A percentile compares a stretch with the other conserved stretches of the same genome.
These are phyloP conservation scores for Halcyon leucocephala DNA, from an alignment of 2,797 vertebrate species.

Conservation along the genomic window DNA sequence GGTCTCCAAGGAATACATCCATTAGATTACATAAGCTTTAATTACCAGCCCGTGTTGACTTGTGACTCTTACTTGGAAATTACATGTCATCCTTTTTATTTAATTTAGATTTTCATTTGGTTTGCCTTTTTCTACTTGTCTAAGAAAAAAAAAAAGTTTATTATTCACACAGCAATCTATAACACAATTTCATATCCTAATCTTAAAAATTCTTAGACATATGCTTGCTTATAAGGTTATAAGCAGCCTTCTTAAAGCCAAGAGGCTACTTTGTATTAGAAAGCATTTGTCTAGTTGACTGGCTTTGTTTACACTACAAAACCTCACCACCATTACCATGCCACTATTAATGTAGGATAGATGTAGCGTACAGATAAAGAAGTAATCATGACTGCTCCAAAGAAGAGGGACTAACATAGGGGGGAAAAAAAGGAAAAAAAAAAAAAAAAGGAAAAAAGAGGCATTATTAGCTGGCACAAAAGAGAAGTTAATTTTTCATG, in stretches of 20 bases:
- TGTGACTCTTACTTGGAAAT: constrained; percentile 49
- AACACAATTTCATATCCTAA: not conserved
- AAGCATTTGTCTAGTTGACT: not conserved
- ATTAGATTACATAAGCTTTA: constrained; percentile 63
- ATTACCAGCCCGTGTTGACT: constrained; percentile 49
- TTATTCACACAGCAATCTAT: not conserved
- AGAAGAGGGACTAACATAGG: not conserved
- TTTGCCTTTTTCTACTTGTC: not conserved
- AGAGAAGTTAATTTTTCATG: not conserved
- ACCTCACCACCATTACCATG: not conserved
- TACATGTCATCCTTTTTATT: constrained; percentile 33
- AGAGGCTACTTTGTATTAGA: not conserved
- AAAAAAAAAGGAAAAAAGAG: too few species aligned
- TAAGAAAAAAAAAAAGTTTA: not conserved
- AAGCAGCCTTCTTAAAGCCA: not conserved
- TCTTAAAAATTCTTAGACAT: not conserved
- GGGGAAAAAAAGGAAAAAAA: too few species aligned
- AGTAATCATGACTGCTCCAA: not conserved
- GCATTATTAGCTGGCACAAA: not conserved
- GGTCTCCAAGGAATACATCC: constrained; percentile 38
- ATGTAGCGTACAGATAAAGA: not conserved
- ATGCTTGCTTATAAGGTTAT: not conserved
- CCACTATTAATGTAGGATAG: not conserved
- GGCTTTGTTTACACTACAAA: not conserved
- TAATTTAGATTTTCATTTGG: constrained; percentile 31